Conservation (phyloP, 2,888 invertebrate species). For the Mythimna lalbum region DNA sequence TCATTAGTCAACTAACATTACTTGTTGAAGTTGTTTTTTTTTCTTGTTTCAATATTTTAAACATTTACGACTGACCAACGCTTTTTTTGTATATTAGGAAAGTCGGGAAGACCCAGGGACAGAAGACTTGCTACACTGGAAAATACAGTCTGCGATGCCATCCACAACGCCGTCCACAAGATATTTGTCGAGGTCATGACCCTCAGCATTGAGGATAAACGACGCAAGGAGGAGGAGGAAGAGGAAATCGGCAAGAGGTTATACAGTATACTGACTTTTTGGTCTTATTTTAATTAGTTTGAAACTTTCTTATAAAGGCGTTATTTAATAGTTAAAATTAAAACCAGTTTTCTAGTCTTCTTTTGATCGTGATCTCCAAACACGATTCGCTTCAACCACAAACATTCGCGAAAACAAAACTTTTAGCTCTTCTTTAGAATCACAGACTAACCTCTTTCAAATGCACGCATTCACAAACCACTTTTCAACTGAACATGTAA, state of each 20-base stretch:
- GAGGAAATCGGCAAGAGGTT: too few relatives aligned
- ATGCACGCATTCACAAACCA: conserved; percentile 32
- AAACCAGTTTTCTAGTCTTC: background rate
- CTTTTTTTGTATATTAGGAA: background rate
- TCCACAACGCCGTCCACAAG: too few relatives aligned
- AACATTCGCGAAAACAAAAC: conserved; percentile 41
- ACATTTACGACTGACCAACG: too few relatives aligned
- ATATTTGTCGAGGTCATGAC: too few relatives aligned
- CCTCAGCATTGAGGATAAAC: too few relatives aligned
- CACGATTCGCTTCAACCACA: conserved; percentile 13
- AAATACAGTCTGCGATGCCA: too few relatives aligned
- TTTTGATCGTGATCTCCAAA: conserved; percentile 13
- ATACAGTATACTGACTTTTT: background rate
- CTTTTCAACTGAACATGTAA: conserved; percentile 41
- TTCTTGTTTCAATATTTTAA: too few relatives aligned
- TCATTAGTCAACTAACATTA: background rate
- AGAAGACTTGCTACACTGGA: too few relatives aligned
- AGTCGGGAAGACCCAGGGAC: too few relatives aligned
- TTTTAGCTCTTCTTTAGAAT: conserved; percentile 33
- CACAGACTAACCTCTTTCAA: conserved; percentile 27
- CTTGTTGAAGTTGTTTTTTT: too few relatives aligned
- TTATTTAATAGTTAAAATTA: background rate
- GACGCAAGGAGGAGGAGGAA: too few relatives aligned
- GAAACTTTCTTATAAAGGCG: background rate
- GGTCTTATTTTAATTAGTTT: background rate